Evolutionary conservation across 2,888 invertebrate genomes (phyloP), one percentile per base, ranked within the genome.

Genomic region (Tromatobia lineatoria): DNA sequence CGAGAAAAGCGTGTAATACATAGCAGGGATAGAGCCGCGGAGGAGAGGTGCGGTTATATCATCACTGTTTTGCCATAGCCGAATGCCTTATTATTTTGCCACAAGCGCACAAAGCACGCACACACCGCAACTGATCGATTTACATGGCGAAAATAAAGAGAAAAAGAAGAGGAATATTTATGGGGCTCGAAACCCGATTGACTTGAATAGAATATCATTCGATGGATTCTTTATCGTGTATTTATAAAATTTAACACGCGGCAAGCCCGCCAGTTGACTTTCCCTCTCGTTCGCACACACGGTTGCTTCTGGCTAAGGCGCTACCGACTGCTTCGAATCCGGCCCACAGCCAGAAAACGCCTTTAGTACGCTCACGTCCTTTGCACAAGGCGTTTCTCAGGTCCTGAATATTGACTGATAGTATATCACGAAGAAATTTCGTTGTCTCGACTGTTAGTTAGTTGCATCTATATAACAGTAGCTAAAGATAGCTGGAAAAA

Each of bases 301-400:
- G 59, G 50, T 23, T 50, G 15, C 10, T 10, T 11, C 20, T 50
- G 67, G 29, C 13, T 69, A 50, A 66, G n/a, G 8, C 57, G n/a
- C 66, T 54, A 54, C 54, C n/a, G 67, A 77, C 73, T 59, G 71
- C 59, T 73, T 78, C 74, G 64, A 18, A 23, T 42, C 20, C 67
- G 73, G 57, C 67, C 54, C 45, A 18, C 73, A 42, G 52, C 52
- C 50, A 50, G 59, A 20, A 73, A 74, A 69, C 67, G 70, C 69
- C 78, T 82, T 77, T 69, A 79, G 83, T 83, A 59, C 57, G 75
- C 83, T 70, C 75, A 70, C 83, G 83, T 83, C 79, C 66, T 74
- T 78, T 45, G 69, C 50, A 67, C 45, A 54, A 45, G 78, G 29
- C 59, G 78, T 69, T 25, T 54, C 20, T 23, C 20, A 11, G 23